Base-by-base conservation (phyloP, 2,113 vertebrate species). In the Rana temporaria region DNA sequence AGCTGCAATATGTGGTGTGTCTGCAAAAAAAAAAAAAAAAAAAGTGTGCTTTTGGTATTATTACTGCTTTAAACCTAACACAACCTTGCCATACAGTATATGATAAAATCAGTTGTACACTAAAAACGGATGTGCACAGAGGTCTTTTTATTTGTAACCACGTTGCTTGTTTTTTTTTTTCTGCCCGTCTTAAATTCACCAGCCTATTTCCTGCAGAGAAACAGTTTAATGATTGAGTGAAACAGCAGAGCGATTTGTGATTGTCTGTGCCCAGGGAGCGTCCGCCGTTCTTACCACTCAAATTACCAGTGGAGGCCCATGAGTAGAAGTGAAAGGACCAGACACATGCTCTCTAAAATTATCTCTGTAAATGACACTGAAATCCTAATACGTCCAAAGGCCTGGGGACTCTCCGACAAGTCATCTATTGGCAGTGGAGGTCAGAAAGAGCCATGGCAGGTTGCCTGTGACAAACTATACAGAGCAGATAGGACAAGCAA, bases 341-440 rank as follows among this genome's bases (percentile, higher is more conserved):
- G 79, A 85, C 89, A 88, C 75, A 88, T 65, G 88, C 85, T 88
- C 87, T 84, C 89, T 90, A 92, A 90, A 91, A 89, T 90, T 90
- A 90, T 85, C 89, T 70, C 19, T 78, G 85, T 87, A 90, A 90
- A 56, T 87, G 85, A 89, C 85, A 82, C 88, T 85, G 82, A 88
- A 78, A 85, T 84, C 86, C 87, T 84, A 85, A 86, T 90, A 84
- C 15, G 88, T 87, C 55, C 86, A 86, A 90, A 89, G 84, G 76
- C 69, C 76, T 42, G 75, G 15, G 3, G 63, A 77, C 1, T 7
- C 84, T 84, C 55, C 52, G 62, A 76, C 86, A 89, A 84, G 67
- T 76, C 66, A 77, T 65, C 71, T 80, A 84, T 57, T 26, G 71
- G 83, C 52, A 64, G 15, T n/a, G 17, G 67, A 78, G 76, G 75